A percentile compares a stretch with the other conserved stretches of the same genome.
Conservation (phyloP, 1,140 invertebrate species). For the Zaprionus gabonicus region DNA sequence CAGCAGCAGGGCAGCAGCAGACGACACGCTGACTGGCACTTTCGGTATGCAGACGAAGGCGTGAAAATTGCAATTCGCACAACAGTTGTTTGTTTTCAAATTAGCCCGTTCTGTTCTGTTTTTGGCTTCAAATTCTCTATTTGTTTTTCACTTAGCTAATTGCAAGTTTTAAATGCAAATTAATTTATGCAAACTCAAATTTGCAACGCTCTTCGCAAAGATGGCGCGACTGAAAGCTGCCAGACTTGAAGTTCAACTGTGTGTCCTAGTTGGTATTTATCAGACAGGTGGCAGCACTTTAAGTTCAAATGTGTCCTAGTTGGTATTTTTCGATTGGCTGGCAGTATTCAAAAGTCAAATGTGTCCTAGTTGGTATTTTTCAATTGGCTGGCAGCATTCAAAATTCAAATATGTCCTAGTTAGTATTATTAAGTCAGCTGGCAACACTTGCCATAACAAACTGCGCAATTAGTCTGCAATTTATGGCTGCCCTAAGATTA, state of each 20-base stretch:
- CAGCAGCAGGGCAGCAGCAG: conserved; percentile 23
- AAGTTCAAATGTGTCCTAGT: not conserved
- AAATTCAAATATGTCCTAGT: not conserved
- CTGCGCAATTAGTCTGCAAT: not conserved
- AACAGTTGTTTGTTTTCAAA: conserved; percentile 50
- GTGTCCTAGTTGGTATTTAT: not conserved
- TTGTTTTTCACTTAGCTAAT: conserved; percentile 10
- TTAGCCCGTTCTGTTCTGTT: conserved; percentile 7
- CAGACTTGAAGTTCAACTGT: not conserved
- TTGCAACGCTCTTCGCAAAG: not conserved
- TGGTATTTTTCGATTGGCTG: not conserved
- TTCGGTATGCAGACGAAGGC: conserved; percentile 41
- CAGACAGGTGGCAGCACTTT: not conserved
- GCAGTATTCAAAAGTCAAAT: not conserved
- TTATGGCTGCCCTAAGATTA: not conserved
- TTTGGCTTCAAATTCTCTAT: conserved; percentile 3
- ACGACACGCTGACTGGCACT: conserved; percentile 49
- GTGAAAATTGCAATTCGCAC: conserved; percentile 66
- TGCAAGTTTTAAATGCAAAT: conserved; percentile 2
- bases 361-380: not conserved
- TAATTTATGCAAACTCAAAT: not conserved
- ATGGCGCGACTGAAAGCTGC: not conserved
- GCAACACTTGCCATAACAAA: not conserved
- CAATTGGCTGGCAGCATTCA: not conserved
- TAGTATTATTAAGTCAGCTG: not conserved